Base-by-base conservation (phyloP, 1,140 invertebrate species). In the Orchesella cincta region DNA sequence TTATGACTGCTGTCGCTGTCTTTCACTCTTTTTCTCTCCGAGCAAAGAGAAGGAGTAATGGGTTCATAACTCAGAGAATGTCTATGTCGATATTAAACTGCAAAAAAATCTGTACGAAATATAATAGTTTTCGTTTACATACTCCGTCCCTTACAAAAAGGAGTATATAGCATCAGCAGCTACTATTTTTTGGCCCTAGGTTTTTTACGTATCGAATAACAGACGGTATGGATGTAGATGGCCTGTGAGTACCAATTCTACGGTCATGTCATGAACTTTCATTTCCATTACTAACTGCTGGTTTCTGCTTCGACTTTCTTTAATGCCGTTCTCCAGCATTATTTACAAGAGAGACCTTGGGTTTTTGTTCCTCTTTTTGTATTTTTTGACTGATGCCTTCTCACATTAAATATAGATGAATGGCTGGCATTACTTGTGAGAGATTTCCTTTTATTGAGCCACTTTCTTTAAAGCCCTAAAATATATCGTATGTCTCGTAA, bases 371-470 rank as follows among this genome's bases (percentile, higher is more conserved):
- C 23, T 57, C 52, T 26, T 57, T n/a, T 57, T 26, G 8, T 14
- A 8, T 57, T 57, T 46, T 57, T 57, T 57, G 52, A 57, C 52
- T 57, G 52, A 57, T 57, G 52, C 52, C 52, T 57, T 57, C 52
- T 57, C 52, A 57, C 52, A 57, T 57, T 57, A 57, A 57, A 26
- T 57, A 57, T 57, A 57, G 52, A 57, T 57, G 52, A 57, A 57
- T 57, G 52, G 52, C 52, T 57, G 52, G 23, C 23, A 57, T 12
- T 57, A 57, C 52, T 57, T 57, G 52, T 57, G 52, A 57, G 52
- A 57, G 52, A 57, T 57, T 57, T 57, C 14, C 23, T n/a, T 57
- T 57, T 57, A 57, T 57, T 57, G 52, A 57, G 52, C 52, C 52
- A 57, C 52, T 57, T 57, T 57, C 39, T 57, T 57, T 26, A 57